These are phyloP conservation scores for Ammodytes dubius DNA, from an alignment of 2,113 vertebrate species.

Conservation along the genomic window DNA sequence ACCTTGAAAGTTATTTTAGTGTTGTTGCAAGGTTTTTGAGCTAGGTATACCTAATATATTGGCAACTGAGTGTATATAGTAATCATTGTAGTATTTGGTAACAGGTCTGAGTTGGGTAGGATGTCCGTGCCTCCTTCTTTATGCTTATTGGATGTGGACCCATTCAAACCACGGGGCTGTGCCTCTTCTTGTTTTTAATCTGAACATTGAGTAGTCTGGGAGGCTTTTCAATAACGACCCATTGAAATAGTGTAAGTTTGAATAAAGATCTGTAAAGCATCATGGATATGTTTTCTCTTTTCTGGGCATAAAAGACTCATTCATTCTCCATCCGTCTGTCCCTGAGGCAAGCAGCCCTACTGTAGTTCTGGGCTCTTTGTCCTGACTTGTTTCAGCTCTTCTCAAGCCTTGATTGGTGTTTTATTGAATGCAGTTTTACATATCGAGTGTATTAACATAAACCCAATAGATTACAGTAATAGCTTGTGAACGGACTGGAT, in stretches of 20 bases:
- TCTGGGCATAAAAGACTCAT: conserved; percentile 12
- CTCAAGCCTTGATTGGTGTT: background rate
- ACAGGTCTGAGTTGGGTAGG: background rate
- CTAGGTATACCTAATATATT: background rate
- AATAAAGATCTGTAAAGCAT: conserved; percentile 40
- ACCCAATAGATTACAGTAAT: background rate
- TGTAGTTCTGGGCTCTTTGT: conserved; percentile 1
- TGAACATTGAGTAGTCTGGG: conserved; percentile 25
- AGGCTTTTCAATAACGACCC: conserved; percentile 19
- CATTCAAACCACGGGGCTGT: background rate
- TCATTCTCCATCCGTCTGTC: background rate
- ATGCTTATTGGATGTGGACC: background rate
- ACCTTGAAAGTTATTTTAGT: no score
- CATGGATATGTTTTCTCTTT: conserved; percentile 8
- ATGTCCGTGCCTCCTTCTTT: background rate
- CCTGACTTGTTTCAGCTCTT: background rate
- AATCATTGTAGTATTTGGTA: background rate
- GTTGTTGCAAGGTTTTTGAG: no score
- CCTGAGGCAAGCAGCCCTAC: no score
- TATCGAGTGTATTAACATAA: conserved; percentile 3
- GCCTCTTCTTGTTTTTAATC: conserved; percentile 9
- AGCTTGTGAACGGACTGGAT: background rate
- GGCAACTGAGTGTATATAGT: background rate
- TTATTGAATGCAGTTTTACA: background rate
- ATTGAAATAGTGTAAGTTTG: background rate